Base-by-base conservation (phyloP, 2,797 vertebrate species). In the Diglossa cyanea region DNA sequence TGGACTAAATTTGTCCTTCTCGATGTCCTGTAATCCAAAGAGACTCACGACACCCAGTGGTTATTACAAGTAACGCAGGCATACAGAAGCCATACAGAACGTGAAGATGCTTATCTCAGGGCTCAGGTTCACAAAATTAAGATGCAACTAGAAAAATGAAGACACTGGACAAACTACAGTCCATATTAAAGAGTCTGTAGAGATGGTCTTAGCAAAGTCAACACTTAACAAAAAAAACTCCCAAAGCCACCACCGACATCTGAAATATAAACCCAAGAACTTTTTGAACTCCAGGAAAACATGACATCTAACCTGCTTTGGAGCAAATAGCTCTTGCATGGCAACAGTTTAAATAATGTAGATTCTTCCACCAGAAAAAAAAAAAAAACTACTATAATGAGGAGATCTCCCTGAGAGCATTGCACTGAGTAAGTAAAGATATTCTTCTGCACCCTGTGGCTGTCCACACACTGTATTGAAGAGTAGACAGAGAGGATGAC, bases 11-110 rank as follows among this genome's bases (percentile, higher is more conserved):
- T 60, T 70, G 85, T 75, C 58, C 40, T 51, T 48, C 47, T 37
- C 30, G 25, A 5, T 3, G 28, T 8, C 16, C 40, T 8, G 61
- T 51, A 91, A 86, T 68, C 33, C 86, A 88, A 60, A 90, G 93
- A 84, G 83, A 84, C 60, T 92, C 39, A 73, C 58, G 96, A 96
- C 97, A 96, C 94, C 96, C 84, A 83, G 95, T 73, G 97, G 96
- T 60, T 87, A 50, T 47, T 33, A 80, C 53, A 75, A 91, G 90
- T 25, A 94, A 88, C 4, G 33, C 88, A 84, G 42, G 54, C 47
- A 63, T 16, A n/a, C 65, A 57, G 37, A 66, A 55, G 20, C 44
- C 55, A 15, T 0, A 24, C 1, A 39, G 35, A 68, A n/a, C 2
- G 15, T 4, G 14, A 42, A 71, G 42, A 68, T 7, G 23, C 28